Conservation (phyloP, 2,797 vertebrate species). For the Danio choprae region DNA sequence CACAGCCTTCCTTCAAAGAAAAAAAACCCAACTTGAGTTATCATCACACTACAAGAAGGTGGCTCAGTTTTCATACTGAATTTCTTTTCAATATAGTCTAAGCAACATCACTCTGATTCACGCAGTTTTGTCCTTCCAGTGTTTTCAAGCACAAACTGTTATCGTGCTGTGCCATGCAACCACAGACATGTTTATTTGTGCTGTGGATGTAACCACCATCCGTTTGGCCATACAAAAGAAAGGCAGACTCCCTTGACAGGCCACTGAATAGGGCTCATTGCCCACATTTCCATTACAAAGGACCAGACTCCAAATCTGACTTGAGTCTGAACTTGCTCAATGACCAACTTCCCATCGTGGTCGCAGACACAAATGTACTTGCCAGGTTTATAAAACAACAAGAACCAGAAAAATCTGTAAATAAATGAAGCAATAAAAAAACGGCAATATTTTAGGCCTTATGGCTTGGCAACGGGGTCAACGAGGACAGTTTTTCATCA, state of each 20-base stretch:
- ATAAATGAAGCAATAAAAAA: conserved; percentile 3
- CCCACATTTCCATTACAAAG: conserved; percentile 83
- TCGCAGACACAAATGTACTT: conserved; percentile 66
- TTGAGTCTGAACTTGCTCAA: conserved; percentile 79
- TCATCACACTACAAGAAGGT: background rate
- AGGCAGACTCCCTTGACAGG: conserved; percentile 66
- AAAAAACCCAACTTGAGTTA: background rate
- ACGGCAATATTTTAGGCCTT: background rate
- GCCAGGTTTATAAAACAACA: conserved; percentile 68
- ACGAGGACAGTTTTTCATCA: background rate
- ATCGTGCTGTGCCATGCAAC: conserved; percentile 17
- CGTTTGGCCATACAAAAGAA: conserved; percentile 69
- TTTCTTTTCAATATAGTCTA: background rate
- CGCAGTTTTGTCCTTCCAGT: conserved; percentile 9
- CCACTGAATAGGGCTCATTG: conserved; percentile 74
- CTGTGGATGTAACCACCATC: conserved; percentile 61
- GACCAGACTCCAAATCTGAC: conserved; percentile 81
- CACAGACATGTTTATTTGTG: conserved; percentile 60
- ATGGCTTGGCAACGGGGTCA: conserved; percentile 1
- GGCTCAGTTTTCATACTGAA: background rate
- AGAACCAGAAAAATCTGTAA: conserved; percentile 50
- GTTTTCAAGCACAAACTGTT: conserved; percentile 22
- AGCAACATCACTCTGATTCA: background rate
- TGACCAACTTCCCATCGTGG: conserved; percentile 70
- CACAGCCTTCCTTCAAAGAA: conserved; percentile 3